Evolutionary conservation across 2,797 vertebrate genomes (phyloP).

Genomic region (Rhinogobio ventralis): DNA sequence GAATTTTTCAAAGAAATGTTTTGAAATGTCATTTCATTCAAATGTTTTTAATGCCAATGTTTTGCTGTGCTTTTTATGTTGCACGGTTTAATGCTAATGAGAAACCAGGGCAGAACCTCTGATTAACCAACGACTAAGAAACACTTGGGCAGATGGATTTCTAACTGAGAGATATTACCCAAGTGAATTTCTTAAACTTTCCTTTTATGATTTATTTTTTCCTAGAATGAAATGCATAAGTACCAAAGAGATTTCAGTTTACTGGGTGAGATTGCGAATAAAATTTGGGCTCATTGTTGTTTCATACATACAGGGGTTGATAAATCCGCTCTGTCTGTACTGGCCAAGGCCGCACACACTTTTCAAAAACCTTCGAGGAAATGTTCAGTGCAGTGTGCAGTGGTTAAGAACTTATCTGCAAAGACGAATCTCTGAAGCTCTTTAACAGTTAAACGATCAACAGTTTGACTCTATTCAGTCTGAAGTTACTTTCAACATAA

Average conservation of each 20-base stretch:
- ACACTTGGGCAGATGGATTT: conserved; percentile 23
- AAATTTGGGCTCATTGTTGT: background rate
- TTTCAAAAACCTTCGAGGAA: conserved; percentile 20
- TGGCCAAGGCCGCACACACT: background rate
- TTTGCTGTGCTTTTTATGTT: conserved; percentile 9
- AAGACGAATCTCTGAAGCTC: conserved; percentile 1
- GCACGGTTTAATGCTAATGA: background rate
- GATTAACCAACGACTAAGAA: background rate
- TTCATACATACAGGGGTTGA: conserved; percentile 6
- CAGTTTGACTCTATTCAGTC: background rate
- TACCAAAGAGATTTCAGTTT: conserved; percentile 10
- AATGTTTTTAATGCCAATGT: background rate
- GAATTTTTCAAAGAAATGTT: background rate
- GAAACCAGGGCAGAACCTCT: background rate
- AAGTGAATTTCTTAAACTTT: conserved; percentile 8
- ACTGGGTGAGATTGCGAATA: background rate
- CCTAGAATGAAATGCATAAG: background rate
- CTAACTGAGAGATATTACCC: conserved; percentile 12
- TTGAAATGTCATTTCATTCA: too few relatives aligned
- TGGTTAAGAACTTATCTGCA: conserved; percentile 29
- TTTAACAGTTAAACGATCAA: background rate
- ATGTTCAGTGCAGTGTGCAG: background rate
- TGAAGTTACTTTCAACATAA: background rate
- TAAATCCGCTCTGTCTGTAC: conserved; percentile 12
- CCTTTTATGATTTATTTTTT: background rate